A percentile compares a stretch with the other conserved stretches of the same genome.
Conservation (phyloP, 2,888 invertebrate genomes). For the Catocala fraxini region DNA sequence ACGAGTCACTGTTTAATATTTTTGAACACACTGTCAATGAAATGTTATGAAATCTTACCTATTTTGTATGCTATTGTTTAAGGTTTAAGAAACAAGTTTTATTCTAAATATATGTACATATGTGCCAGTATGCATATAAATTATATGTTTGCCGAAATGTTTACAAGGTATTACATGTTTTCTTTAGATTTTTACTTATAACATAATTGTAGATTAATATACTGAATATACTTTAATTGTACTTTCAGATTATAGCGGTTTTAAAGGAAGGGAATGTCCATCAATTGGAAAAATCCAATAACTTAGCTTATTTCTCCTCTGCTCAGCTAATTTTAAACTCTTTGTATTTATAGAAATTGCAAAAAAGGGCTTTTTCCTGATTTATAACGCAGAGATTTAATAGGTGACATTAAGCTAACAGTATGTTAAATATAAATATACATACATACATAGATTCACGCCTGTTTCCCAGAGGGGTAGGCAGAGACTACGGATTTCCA, state of each 20-base stretch:
- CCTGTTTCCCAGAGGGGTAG: no score
- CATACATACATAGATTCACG: no score
- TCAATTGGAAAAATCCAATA: not conserved
- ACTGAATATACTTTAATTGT: not conserved
- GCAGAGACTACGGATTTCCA: no score
- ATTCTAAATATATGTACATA: constrained; percentile 10
- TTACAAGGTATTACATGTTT: not conserved
- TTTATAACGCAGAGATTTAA: no score
- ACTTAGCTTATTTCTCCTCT: no score
- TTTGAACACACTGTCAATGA: constrained; percentile 43
- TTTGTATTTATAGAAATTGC: no score
- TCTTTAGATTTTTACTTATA: no score
- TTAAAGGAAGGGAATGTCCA: not conserved
- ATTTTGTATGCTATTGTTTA: constrained; percentile 5
- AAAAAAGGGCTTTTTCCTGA: no score
- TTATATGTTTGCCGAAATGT: constrained; percentile 6
- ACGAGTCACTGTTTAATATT: constrained; percentile 31
- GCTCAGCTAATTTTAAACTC: no score
- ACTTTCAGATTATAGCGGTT: not conserved
- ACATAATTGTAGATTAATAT: no score
- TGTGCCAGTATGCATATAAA: constrained; percentile 17
- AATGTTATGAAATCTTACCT: constrained; percentile 38
- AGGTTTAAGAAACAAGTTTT: constrained; percentile 8
- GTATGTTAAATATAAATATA: no score
- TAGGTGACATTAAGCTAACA: no score